These are phyloP conservation scores for Cyrtodaria siliqua DNA, from an alignment of 2,888 invertebrate species.

Conservation along the genomic window DNA sequence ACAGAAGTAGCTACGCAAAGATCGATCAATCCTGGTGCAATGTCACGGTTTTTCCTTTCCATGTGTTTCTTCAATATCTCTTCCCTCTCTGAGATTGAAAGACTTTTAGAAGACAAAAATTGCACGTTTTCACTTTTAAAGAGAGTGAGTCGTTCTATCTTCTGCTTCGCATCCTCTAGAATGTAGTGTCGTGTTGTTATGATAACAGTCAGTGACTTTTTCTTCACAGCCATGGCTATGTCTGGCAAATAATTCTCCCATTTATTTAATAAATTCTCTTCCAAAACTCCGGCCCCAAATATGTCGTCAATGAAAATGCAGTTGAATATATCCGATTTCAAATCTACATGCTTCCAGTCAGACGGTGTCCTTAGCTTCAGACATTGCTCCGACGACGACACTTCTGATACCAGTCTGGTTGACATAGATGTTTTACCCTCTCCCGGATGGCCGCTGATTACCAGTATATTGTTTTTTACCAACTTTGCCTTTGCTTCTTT, in stretches of 20 bases:
- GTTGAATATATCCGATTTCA: no score
- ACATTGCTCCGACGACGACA: no score
- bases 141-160: background rate
- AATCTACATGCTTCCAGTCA: slow-evolving; percentile 48
- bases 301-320: slow-evolving; percentile 47
- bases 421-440: no score
- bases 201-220: slow-evolving; percentile 17
- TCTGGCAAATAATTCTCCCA: slow-evolving; percentile 32
- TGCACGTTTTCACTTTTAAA: slow-evolving; percentile 36
- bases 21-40: background rate
- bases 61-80: slow-evolving; percentile 30
- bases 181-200: slow-evolving; percentile 53
- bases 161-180: slow-evolving; percentile 29
- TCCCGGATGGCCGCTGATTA: slow-evolving; percentile 51
- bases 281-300: slow-evolving; percentile 45
- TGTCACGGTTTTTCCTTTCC: background rate
- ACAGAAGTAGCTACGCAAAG: background rate
- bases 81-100: slow-evolving; percentile 24
- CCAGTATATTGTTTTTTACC: no score
- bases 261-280: slow-evolving; percentile 27
- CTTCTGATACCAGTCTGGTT: no score
- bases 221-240: slow-evolving; percentile 22
- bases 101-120: slow-evolving; percentile 31
- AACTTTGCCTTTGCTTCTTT: no score
- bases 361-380: no score